These are phyloP conservation scores for Probaryconus sp. DNA, from an alignment of 1,140 invertebrate genomes.

Conservation along the genomic window DNA sequence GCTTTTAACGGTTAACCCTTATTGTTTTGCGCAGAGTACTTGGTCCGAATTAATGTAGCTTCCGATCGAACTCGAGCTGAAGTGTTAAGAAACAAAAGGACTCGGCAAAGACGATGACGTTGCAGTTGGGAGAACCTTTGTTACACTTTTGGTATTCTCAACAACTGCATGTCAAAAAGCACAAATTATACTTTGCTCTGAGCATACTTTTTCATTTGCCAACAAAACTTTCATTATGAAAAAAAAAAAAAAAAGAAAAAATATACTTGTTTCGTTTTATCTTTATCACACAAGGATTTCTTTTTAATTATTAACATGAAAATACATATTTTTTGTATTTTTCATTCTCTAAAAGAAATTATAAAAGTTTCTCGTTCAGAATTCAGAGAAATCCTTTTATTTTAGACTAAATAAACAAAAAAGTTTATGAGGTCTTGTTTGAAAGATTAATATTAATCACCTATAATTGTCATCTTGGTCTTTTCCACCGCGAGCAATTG, in stretches of 20 bases:
- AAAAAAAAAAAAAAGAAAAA: conserved; percentile 28
- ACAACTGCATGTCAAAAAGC: conserved; percentile 40
- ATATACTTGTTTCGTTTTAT: too few relatives aligned
- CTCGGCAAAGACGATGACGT: conserved; percentile 56
- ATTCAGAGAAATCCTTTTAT: too few relatives aligned
- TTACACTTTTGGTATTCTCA: conserved; percentile 43
- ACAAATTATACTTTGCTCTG: conserved; percentile 46
- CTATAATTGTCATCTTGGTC: conserved; percentile 68
- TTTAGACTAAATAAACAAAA: too few relatives aligned
- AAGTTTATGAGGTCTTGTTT: too few relatives aligned
- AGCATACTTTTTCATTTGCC: conserved; percentile 69
- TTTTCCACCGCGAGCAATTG: conserved; percentile 67
- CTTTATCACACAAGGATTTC: too few relatives aligned
- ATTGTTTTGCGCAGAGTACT: conserved; percentile 52
- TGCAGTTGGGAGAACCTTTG: conserved; percentile 47
- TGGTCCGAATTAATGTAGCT: conserved; percentile 54
- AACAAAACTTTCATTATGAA: conserved; percentile 32
- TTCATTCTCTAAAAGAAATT: too few relatives aligned
- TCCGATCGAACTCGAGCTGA: conserved; percentile 54
- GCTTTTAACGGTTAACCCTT: conserved; percentile 55
- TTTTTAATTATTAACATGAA: too few relatives aligned
- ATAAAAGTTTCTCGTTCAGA: too few relatives aligned
- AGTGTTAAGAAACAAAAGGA: conserved; percentile 49
- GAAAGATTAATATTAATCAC: too few relatives aligned
- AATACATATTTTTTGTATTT: too few relatives aligned